These are phyloP conservation scores for Falcaria lacertinaria DNA, from an alignment of 2,888 invertebrate genomes.

Conservation along the genomic window DNA sequence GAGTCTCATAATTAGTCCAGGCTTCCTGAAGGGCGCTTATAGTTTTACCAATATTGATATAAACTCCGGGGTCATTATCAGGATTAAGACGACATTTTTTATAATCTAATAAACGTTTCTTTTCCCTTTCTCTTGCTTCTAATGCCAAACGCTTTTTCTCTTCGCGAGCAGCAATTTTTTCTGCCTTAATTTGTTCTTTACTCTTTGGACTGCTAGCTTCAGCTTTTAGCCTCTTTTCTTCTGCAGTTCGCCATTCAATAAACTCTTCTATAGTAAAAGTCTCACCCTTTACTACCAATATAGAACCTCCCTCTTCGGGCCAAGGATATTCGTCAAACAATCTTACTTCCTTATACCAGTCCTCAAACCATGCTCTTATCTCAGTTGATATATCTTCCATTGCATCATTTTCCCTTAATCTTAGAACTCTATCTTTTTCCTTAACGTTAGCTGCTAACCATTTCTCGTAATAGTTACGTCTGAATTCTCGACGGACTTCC, in stretches of 20 bases:
- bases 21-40: conserved; percentile 34
- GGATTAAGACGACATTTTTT: conserved; percentile 68
- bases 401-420: conserved; percentile 76
- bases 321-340: conserved; percentile 87
- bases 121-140: conserved; percentile 51
- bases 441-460: conserved; percentile 63
- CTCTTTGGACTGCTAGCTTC: conserved; percentile 50
- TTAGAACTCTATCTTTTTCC: conserved; percentile 72
- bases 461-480: conserved; percentile 62
- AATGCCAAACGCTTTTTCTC: conserved; percentile 54
- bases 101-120: conserved; percentile 63
- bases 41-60: conserved; percentile 39
- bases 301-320: conserved; percentile 84
- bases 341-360: conserved; percentile 79
- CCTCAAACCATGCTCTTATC: conserved; percentile 86
- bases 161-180: conserved; percentile 56
- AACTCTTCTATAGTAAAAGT: conserved; percentile 81
- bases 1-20: conserved; percentile 52
- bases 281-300: conserved; percentile 79
- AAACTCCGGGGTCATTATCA: conserved; percentile 64
- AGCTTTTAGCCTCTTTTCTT: conserved; percentile 56
- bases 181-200: conserved; percentile 70
- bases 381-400: conserved; percentile 88
- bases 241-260: conserved; percentile 53
- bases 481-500: conserved; percentile 63